phyloP scores from a whole-genome alignment of 2,113 vertebrate genomes.

The Entomyzon cyanotis region DNA sequence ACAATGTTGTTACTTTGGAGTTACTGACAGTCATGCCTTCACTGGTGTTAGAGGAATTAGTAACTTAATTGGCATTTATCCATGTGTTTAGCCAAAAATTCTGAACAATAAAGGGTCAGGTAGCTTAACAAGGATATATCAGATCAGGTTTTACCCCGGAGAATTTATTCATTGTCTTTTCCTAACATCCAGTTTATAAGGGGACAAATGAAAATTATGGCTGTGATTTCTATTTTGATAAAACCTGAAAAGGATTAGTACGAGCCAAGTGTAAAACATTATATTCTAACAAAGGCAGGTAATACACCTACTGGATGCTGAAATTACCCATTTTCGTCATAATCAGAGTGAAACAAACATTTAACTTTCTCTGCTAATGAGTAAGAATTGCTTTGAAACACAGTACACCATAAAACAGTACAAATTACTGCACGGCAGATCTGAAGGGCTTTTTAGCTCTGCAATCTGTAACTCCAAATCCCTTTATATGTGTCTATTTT shows the following conservation, averaged over 20 bases:
- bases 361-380: neutral
- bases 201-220: neutral
- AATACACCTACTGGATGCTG: neutral
- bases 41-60: neutral
- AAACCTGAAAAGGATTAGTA: neutral
- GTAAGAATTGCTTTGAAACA: conserved; percentile 4
- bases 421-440: neutral
- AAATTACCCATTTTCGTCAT: neutral
- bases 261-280: neutral
- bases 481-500: neutral
- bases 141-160: neutral
- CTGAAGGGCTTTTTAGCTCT: neutral
- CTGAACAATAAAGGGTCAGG: neutral
- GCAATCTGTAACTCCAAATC: neutral
- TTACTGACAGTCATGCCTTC: neutral
- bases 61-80: neutral
- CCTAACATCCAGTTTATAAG: neutral
- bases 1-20: neutral
- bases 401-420: neutral
- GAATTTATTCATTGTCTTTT: neutral
- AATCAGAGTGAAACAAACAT: neutral
- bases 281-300: neutral
- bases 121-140: neutral
- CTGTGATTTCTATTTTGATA: neutral
- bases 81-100: neutral